Evolutionary conservation across 2,888 invertebrate genomes (phyloP), one percentile per base, ranked within the genome.

Genomic region (Carpatolechia fugitivella): DNA sequence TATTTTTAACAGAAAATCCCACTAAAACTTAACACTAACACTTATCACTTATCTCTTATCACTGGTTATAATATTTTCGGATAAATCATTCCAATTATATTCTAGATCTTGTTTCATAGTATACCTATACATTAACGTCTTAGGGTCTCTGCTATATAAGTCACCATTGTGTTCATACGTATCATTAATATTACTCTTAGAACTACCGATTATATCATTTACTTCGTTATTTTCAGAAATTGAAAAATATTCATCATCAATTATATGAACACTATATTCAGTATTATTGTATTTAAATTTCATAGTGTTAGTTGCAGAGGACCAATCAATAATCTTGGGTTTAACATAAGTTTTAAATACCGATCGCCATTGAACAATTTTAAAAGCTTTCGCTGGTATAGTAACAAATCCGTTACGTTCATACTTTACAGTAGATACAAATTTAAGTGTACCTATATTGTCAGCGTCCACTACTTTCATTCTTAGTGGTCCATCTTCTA

Each of bases 181-280:
- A 38, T 38, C 38, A 16, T 38, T 18, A 10, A 54, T 62, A 65
- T 58, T 60, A 64, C 62, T 49, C 35, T 53, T 59, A 54, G 56
- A 40, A 56, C 51, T 14, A 20, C 48, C 51, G 56, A 54, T 30
- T 4, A 13, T 31, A 10, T 35, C 6, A n/a, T n/a, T 38, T 10
- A 8, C 38, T 16, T 14, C 14, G 6, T 33, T 33, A 11, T 33
- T 11, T 33, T 33, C 33, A 33, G 11, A 33, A 33, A 33, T 8
- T 11, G n/a, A 11, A 33, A 38, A 38, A 38, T 38, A 18, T 1
- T 38, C 14, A 2, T 4, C 7, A 16, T 38, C 38, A 16, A 38
- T 38, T 6, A 7, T 13, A 7, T 18, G 11, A 14, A 38, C 38
- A 38, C 3, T 38, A 10, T 38, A 38, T 16, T 5, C 18, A 13